Evolutionary conservation across 2,113 vertebrate species (phyloP), one percentile per base, ranked within the genome.

Genomic region (Cololabis saira): DNA sequence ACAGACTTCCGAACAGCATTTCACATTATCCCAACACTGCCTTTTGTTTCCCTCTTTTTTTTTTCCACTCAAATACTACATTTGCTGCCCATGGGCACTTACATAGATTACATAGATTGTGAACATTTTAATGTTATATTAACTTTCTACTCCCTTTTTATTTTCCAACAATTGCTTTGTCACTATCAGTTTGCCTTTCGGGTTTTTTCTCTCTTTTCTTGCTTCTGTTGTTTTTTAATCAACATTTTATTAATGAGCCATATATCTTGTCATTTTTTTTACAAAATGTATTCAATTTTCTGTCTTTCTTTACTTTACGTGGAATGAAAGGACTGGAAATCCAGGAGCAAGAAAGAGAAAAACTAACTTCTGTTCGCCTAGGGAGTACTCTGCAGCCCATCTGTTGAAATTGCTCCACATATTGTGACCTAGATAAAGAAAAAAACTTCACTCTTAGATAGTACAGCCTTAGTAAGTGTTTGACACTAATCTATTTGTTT

Each of bases 401-500:
- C 93, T 94, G 93, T 91, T 94, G 88, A 90, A 93, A 92, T 76
- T 84, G 89, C 78, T 93, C 90, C 88, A 90, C 92, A 93, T 93
- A 93, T 91, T 93, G 91, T 93, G 93, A 94, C 93, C 93, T 87
- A 93, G 87, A 92, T 92, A 92, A 89, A 80, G 73, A 87, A 80
- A 76, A 80, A 85, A 85, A 90, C 86, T 91, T 92, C 71, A 80
- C 75, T 84, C 80, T 86, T 80, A 91, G 91, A 89, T 92, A 88
- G 67, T 55, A 47, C 78, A 75, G 78, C 80, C 64, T 78, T 86
- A 67, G 42, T 73, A 80, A 76, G 59, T 85, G 77, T 86, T 80
- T 91, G 90, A 91, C 90, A 90, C 85, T 88, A 91, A 90, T 90
- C 91, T 83, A 91, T 92, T 92, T 61, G 88, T 93, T 90, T 91